phyloP scores from a whole-genome alignment of 1,140 invertebrate genomes.

The Saccostrea glomerata region DNA sequence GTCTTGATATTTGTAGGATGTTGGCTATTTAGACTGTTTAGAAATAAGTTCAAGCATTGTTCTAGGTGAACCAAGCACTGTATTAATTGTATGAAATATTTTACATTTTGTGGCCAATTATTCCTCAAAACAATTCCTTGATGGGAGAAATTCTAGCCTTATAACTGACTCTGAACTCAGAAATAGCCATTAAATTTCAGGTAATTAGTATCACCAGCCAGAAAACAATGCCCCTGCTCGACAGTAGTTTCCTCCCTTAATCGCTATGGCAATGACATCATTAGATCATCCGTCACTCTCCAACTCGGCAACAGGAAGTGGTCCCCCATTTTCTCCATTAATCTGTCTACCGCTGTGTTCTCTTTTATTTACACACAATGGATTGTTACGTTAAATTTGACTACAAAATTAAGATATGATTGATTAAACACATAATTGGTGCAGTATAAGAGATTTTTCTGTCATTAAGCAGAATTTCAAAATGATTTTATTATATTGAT shows the following conservation, averaged over 20 bases:
- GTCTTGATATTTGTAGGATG: too few relatives aligned
- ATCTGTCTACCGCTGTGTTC: neutral
- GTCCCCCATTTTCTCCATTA: constrained; percentile 20
- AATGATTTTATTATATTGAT: constrained; percentile 29
- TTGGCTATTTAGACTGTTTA: too few relatives aligned
- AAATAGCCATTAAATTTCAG: constrained; percentile 11
- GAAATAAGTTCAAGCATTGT: neutral
- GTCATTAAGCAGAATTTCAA: constrained; percentile 11
- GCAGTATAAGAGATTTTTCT: constrained; percentile 25
- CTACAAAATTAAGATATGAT: constrained; percentile 33
- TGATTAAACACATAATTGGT: constrained; percentile 32
- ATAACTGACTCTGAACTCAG: constrained; percentile 1
- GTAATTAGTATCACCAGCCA: constrained; percentile 8
- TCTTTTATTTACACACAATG: constrained; percentile 22
- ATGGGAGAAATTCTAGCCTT: constrained; percentile 28
- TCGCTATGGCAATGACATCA: constrained; percentile 18
- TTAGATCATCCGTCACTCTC: constrained; percentile 30
- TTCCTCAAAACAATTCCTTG: neutral
- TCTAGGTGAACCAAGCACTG: neutral
- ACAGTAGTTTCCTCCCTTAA: neutral
- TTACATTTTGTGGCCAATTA: neutral
- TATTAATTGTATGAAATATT: constrained; percentile 5
- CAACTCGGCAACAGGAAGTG: constrained; percentile 9
- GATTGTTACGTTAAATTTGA: constrained; percentile 35
- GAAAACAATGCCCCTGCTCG: constrained; percentile 5